Evolutionary conservation across 2,888 invertebrate genomes (phyloP), one percentile per base, ranked within the genome.

Genomic region (Agrotis puta): DNA sequence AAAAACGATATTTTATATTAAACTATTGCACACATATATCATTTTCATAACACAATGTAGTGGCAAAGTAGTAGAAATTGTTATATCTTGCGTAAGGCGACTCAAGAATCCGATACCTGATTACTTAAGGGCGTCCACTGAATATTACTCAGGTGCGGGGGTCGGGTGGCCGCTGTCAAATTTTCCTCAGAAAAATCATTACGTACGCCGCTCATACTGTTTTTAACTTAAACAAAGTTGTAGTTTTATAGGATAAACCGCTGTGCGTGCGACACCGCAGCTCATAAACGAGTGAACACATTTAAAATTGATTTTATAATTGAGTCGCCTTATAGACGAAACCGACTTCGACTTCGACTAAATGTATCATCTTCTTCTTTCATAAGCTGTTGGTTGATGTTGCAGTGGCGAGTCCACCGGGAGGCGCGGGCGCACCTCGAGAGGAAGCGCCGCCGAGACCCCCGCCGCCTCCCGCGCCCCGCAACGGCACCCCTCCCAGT

Each of bases 341-440:
- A 13, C n/a, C n/a, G 61, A 2, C n/a, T 43, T 70, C 0, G 56
- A n/a, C 24, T 16, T 66, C 27, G 69, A 63, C 64, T 73, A 27
- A 51, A 65, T 74, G 22, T 76, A 43, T 76, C 74, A 77, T 59
- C 58, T 75, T 75, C 74, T 76, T 76, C 63, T 75, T 76, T 77
- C 53, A 66, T 83, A 79, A 85, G 65, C 45, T 76, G 76, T 84
- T 88, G 88, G 83, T 92, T 94, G 89, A 92, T 92, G 92, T 97
- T 97, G 71, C 97, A 98, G 98, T 98, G 96, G 98, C 98, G 94
- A 98, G 98, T 95, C 98, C 98, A 84, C 98, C 98, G 86, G 98
- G 98, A 92, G 93, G 97, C 92, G 94, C 94, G 92, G 94, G 93
- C 90, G 92, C 92, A 86, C 93, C 94, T 77, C 93, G 94, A 68